Percentiles rank a stretch among this genome's conserved stretches.
Evolutionary conservation across 2,797 vertebrate genomes (phyloP).

Genomic region (Remorina albescens): DNA sequence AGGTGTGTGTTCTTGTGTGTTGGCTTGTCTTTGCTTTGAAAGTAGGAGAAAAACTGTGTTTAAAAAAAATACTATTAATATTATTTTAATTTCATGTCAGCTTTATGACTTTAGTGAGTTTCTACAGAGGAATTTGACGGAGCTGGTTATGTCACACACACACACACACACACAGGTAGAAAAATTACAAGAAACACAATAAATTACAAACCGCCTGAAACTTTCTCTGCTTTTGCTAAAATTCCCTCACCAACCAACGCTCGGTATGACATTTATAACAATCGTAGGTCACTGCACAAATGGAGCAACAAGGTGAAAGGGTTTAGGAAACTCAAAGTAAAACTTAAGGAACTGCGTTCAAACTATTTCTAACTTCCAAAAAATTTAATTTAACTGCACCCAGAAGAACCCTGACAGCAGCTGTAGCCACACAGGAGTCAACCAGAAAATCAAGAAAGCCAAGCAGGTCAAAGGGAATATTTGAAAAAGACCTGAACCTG

Average conservation of each 20-base stretch:
- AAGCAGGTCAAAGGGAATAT: slow-evolving; percentile 37
- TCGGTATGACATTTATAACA: not conserved
- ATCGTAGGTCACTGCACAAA: not conserved
- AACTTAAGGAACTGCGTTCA: not conserved
- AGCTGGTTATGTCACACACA: slow-evolving; percentile 7
- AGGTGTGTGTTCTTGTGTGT: not conserved
- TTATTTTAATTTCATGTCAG: slow-evolving; percentile 21
- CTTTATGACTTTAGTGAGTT: slow-evolving; percentile 18
- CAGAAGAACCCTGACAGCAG: slow-evolving; percentile 12
- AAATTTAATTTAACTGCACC: slow-evolving; percentile 3
- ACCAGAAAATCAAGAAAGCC: slow-evolving; percentile 30
- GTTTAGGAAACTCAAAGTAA: not conserved
- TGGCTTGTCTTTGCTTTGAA: not conserved
- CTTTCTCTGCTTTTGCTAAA: not conserved
- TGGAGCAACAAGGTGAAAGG: not conserved
- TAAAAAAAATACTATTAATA: slow-evolving; percentile 4
- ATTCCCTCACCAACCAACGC: too few species aligned
- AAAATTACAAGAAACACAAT: not conserved
- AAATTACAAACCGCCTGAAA: not conserved
- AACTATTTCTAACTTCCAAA: not conserved
- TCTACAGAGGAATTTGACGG: slow-evolving; percentile 32
- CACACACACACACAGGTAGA: not conserved
- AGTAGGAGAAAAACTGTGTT: not conserved
- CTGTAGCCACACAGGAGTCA: slow-evolving; percentile 3
- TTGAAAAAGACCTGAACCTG: not conserved